Conservation (phyloP, 2,797 vertebrate species). For the Labeo calbasu region DNA sequence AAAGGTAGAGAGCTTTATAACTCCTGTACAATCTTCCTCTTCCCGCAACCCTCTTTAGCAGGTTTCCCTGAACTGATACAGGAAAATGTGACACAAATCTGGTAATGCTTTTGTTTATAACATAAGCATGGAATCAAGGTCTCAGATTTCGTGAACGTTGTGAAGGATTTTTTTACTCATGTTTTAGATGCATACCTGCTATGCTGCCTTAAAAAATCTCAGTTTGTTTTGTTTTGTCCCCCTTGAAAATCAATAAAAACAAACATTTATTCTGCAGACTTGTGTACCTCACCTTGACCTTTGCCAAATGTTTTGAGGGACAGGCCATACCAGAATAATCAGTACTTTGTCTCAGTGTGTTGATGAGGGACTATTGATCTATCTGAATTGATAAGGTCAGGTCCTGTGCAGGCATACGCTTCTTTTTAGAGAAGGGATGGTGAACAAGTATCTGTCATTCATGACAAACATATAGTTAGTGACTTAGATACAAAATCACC, state of each 20-base stretch:
- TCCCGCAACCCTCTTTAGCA: background rate
- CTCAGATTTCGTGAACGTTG: background rate
- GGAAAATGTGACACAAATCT: slow-evolving; percentile 2
- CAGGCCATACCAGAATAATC: slow-evolving; percentile 38
- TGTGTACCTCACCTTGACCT: slow-evolving; percentile 53
- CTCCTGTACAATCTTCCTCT: background rate
- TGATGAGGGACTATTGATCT: slow-evolving; percentile 50
- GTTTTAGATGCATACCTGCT: background rate
- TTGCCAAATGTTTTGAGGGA: slow-evolving; percentile 41
- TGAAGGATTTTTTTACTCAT: background rate
- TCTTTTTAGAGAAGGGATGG: slow-evolving; percentile 13
- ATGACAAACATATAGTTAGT: background rate
- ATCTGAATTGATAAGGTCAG: slow-evolving; percentile 57
- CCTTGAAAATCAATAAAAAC: slow-evolving; percentile 37
- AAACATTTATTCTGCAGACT: slow-evolving; percentile 38
- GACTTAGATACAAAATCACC: too few relatives aligned
- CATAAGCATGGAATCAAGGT: background rate
- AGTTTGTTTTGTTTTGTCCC: slow-evolving; percentile 9
- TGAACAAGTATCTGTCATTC: slow-evolving; percentile 2
- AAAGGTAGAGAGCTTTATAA: background rate
- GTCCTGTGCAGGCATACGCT: slow-evolving; percentile 24
- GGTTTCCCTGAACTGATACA: background rate
- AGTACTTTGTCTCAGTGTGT: slow-evolving; percentile 14
- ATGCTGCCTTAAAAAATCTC: background rate
- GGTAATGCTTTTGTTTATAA: slow-evolving; percentile 15